A percentile compares a stretch with the other conserved stretches of the same genome.
These are phyloP conservation scores for Scomber japonicus DNA, from an alignment of 2,113 vertebrate species.

Conservation along the genomic window DNA sequence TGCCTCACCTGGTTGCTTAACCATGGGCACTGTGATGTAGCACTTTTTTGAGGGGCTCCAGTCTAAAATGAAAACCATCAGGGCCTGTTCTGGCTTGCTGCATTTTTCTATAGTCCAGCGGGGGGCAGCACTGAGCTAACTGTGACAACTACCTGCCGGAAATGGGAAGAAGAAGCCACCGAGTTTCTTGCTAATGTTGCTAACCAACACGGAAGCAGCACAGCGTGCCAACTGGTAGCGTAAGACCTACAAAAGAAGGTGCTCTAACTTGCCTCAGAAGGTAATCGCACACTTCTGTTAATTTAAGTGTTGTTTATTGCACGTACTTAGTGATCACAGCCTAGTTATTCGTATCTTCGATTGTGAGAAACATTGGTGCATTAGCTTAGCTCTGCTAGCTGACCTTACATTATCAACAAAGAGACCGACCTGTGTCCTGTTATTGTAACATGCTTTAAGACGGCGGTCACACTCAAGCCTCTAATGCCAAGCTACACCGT, in stretches of 20 bases:
- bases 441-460: background rate
- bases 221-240: conserved; percentile 3
- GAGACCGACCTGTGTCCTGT: background rate
- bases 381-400: conserved; percentile 41
- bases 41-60: too few relatives aligned
- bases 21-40: too few relatives aligned
- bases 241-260: background rate
- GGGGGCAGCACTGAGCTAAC: background rate
- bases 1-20: too few relatives aligned
- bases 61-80: too few relatives aligned
- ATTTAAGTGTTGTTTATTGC: background rate
- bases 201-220: conserved; percentile 30
- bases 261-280: conserved; percentile 12
- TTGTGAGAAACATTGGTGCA: background rate
- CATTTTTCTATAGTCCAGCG: background rate
- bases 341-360: rapidly evolving
- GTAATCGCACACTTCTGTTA: conserved; percentile 29
- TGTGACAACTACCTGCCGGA: background rate
- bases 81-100: too few relatives aligned
- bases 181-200: conserved; percentile 20
- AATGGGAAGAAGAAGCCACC: conserved; percentile 31
- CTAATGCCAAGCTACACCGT: background rate
- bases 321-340: rapidly evolving
- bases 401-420: conserved; percentile 62
- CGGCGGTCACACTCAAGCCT: background rate